Conservation (phyloP, 2,113 vertebrate genomes). For the Orycteropus afer region DNA sequence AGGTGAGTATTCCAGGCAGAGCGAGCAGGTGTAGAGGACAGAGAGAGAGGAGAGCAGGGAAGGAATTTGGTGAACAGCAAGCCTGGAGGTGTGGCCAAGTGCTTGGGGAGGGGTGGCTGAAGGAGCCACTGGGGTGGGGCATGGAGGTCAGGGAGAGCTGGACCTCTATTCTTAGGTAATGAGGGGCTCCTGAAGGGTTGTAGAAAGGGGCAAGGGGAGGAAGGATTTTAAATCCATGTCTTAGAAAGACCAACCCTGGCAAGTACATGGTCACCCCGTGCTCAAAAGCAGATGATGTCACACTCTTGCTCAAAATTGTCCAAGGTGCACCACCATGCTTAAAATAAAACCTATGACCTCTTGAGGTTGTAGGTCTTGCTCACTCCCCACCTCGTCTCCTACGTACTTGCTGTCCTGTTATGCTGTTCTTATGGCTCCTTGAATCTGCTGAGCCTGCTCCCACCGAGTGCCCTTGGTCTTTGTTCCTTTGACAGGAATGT, state of each 20-base stretch:
- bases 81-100: not conserved
- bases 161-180: not conserved
- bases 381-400: not conserved
- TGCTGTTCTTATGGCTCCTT: rapidly evolving
- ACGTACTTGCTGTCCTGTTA: not conserved
- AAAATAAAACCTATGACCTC: not conserved
- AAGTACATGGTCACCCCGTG: not conserved
- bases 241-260: not conserved
- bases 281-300: not conserved
- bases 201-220: not conserved
- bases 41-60: not conserved
- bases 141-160: not conserved
- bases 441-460: rapidly evolving
- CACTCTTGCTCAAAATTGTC: not conserved
- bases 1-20: not conserved
- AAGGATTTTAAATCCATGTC: not conserved
- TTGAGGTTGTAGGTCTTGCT: rapidly evolving
- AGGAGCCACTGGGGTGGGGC: not conserved
- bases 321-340: rapidly evolving
- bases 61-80: not conserved
- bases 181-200: not conserved
- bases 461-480: not conserved
- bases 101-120: not conserved
- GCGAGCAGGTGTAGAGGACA: rapidly evolving
- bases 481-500: not conserved